Base-by-base conservation (phyloP, 2,797 vertebrate species). In the Cryptoprocta ferox region DNA sequence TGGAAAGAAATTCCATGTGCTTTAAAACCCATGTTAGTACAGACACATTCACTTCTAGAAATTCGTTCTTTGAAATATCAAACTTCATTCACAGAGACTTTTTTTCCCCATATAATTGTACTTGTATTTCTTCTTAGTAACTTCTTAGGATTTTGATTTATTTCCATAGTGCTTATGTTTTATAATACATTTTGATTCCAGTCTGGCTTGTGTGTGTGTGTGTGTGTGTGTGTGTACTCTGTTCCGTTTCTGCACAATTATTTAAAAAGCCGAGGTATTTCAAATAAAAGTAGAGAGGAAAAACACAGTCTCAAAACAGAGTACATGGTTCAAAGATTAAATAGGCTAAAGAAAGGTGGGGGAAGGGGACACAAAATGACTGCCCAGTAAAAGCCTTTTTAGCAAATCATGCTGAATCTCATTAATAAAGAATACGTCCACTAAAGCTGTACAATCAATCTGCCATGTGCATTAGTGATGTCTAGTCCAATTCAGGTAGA, bases 401-500 rank as follows among this genome's bases (percentile, higher is more conserved):
- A 97, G 93, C 89, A 86, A 97, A 97, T 97, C 96, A 97, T 95
- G 82, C 92, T 97, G 95, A 92, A 96, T 97, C 97, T 98, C 59
- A 91, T 98, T 98, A 98, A 97, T 92, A 96, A 98, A 96, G 86
- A 96, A 97, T 94, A 63, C 9, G 1, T 96, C 91, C 88, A 95
- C 95, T 93, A 97, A 97, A 96, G 68, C 48, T 59, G 8, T 42
- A 48, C 71, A 94, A 97, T 97, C 97, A 79, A 94, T 97, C 95
- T 87, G 10, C 92, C 82, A 3, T 81, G 81, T 97, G 95, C 82
- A 90, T 98, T 97, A 98, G 91, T 84, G 95, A 98, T 94, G 87
- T 85, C 84, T 96, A 89, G 61, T 83, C 73, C 79, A 93, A 96
- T 97, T 97, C 95, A 95, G 97, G 94, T 98, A 96, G 94, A 97